Evolutionary conservation across 2,797 vertebrate genomes (phyloP).

Genomic region (Psittacula derbiana): DNA sequence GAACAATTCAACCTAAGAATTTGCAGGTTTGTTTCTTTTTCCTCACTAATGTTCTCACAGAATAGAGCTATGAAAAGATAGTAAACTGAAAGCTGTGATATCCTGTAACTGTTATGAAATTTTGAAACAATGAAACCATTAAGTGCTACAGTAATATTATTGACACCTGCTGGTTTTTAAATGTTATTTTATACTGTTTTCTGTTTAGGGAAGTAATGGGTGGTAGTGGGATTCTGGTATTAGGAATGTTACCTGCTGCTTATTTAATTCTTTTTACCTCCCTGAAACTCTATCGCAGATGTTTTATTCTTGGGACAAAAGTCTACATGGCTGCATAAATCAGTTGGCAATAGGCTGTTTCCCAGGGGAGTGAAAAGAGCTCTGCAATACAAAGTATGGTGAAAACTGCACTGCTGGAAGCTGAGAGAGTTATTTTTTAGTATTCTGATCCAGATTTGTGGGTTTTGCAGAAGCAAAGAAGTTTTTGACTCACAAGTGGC

Average conservation of each 20-base stretch:
- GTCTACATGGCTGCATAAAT: background rate
- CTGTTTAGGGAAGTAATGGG: background rate
- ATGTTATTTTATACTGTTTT: background rate
- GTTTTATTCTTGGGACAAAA: background rate
- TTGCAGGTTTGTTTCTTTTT: background rate
- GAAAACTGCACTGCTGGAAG: background rate
- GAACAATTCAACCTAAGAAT: background rate
- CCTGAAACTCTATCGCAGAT: background rate
- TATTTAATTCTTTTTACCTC: background rate
- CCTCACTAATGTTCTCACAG: background rate
- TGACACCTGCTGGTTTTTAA: background rate
- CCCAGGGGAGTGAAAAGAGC: background rate
- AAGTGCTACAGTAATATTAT: background rate
- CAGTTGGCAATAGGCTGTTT: background rate
- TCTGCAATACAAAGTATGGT: background rate
- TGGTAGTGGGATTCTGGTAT: background rate
- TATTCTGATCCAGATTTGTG: background rate
- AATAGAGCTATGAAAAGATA: background rate
- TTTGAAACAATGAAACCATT: background rate
- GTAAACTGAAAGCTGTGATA: background rate
- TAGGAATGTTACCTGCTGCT: background rate
- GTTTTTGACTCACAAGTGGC: background rate
- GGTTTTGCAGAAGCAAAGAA: background rate
- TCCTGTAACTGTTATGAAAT: conserved; percentile 25
- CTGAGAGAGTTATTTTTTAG: background rate